These are phyloP conservation scores for Anguilla marmorata DNA, from an alignment of 2,797 vertebrate genomes.

Conservation along the genomic window DNA sequence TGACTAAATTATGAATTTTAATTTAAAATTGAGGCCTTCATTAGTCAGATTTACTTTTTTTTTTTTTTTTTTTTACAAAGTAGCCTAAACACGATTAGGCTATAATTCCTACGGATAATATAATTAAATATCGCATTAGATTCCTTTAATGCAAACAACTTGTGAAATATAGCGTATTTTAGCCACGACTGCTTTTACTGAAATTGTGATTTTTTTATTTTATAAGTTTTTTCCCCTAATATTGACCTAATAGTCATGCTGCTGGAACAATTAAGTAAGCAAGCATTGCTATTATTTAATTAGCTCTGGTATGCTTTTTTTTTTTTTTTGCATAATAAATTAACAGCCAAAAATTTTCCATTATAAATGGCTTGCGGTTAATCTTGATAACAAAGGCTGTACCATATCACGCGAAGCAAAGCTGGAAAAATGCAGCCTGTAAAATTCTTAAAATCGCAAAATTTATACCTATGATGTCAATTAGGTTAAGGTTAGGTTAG, in stretches of 20 bases:
- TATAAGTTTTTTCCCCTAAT: not conserved
- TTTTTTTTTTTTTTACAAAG: not conserved
- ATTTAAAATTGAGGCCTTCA: not conserved
- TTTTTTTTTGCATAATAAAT: constrained; percentile 33
- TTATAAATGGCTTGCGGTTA: constrained; percentile 71
- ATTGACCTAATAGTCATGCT: not conserved
- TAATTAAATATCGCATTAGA: not conserved
- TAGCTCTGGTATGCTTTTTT: not conserved
- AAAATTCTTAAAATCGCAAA: constrained; percentile 3
- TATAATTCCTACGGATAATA: not conserved
- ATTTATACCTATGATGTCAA: not conserved
- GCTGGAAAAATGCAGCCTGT: constrained; percentile 29
- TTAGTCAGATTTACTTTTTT: not conserved
- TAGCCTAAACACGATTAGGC: too few species aligned
- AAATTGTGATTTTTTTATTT: not conserved
- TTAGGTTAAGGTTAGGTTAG: not conserved
- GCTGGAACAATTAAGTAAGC: not conserved
- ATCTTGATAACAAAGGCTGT: constrained; percentile 63
- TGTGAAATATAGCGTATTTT: not conserved
- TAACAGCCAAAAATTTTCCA: constrained; percentile 73
- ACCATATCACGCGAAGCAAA: not conserved
- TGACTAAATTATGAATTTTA: not conserved
- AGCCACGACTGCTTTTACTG: not conserved
- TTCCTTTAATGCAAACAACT: not conserved
- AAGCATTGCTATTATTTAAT: not conserved